These are phyloP conservation scores for Formica aserva DNA, from an alignment of 2,888 invertebrate species.

Conservation along the genomic window DNA sequence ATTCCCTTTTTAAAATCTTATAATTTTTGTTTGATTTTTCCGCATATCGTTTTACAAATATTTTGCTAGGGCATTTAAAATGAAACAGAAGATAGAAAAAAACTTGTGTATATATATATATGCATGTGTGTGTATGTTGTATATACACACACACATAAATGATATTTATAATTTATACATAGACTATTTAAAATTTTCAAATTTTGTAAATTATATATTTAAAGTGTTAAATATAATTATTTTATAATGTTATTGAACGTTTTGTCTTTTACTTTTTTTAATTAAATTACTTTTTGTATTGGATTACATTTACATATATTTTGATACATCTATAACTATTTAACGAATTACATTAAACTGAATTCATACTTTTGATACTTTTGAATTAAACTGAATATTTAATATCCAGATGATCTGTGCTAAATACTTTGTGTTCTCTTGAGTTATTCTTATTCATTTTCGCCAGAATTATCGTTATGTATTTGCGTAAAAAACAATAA, in stretches of 20 bases:
- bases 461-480: constrained; percentile 85
- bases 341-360: background rate
- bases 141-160: too few relatives aligned
- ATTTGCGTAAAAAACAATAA: constrained; percentile 84
- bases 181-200: background rate
- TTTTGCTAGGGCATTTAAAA: too few relatives aligned
- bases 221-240: background rate
- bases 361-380: background rate
- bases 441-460: constrained; percentile 81
- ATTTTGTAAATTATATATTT: background rate
- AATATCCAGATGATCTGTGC: constrained; percentile 50
- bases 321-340: background rate
- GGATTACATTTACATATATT: background rate
- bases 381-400: background rate
- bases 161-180: background rate
- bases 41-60: too few relatives aligned
- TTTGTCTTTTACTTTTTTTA: background rate
- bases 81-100: too few relatives aligned
- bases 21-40: too few relatives aligned
- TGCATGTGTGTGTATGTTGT: too few relatives aligned
- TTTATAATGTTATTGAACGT: background rate
- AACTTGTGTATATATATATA: too few relatives aligned
- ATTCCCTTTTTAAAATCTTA: too few relatives aligned
- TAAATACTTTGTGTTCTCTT: constrained; percentile 77
- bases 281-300: background rate